phyloP scores from a whole-genome alignment of 2,113 vertebrate species.

The Malurus elegans region DNA sequence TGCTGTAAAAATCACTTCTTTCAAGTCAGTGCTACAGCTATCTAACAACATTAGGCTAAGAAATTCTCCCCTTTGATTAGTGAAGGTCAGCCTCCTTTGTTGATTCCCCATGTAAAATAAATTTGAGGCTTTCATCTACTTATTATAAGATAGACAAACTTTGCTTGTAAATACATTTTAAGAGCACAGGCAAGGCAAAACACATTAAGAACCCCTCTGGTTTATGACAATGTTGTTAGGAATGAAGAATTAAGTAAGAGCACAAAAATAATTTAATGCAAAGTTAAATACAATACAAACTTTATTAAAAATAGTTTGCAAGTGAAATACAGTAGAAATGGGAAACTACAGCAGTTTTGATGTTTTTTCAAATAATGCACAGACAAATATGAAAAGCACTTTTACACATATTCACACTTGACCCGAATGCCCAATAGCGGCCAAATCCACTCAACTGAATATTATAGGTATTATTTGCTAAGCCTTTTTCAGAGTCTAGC shows the following conservation, averaged over 20 bases:
- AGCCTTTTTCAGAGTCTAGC: conserved; percentile 57
- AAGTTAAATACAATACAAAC: conserved; percentile 84
- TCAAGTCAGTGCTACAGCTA: not conserved
- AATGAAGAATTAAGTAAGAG: not conserved
- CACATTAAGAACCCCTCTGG: not conserved
- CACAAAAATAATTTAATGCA: conserved; percentile 61
- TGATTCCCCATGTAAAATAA: not conserved
- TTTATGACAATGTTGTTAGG: not conserved
- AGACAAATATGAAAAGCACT: conserved; percentile 71
- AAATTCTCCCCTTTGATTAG: not conserved
- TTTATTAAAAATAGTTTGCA: conserved; percentile 86
- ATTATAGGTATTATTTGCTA: conserved; percentile 46
- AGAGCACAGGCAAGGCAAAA: not conserved
- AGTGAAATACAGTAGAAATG: conserved; percentile 84
- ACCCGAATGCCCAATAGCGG: conserved; percentile 59
- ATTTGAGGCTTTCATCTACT: not conserved
- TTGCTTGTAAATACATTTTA: not conserved
- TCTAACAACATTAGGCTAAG: not conserved
- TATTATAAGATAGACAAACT: not conserved
- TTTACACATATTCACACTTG: conserved; percentile 72
- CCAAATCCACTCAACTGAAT: conserved; percentile 55
- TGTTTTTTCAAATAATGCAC: conserved; percentile 70
- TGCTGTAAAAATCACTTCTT: not conserved
- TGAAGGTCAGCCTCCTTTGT: not conserved
- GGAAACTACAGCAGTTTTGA: conserved; percentile 80